Conservation (phyloP, 2,888 invertebrate genomes). For the Oligia strigilis region DNA sequence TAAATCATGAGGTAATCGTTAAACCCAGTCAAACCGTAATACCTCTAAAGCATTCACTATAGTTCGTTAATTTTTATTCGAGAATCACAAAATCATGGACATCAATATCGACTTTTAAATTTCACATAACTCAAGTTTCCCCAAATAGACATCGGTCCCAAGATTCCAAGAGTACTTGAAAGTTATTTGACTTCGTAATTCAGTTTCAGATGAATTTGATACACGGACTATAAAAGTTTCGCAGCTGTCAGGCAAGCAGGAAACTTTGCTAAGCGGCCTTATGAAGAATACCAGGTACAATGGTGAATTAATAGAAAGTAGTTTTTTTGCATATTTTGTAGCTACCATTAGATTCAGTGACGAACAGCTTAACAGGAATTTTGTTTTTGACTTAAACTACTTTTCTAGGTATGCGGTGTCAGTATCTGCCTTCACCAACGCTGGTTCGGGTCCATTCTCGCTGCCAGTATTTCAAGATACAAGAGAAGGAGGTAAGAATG, state of each 20-base stretch:
- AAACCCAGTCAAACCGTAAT: too few species aligned
- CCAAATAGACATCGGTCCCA: background rate
- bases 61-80: background rate
- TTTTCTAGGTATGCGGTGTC: constrained; percentile 94
- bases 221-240: constrained; percentile 83
- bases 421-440: constrained; percentile 95
- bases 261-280: constrained; percentile 86
- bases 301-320: too few species aligned
- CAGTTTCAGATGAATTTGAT: constrained; percentile 82
- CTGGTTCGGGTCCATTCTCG: constrained; percentile 95
- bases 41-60: too few species aligned
- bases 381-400: background rate
- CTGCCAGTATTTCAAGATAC: constrained; percentile 94
- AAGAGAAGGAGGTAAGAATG: constrained; percentile 93
- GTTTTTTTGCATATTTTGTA: too few species aligned
- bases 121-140: background rate
- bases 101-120: background rate
- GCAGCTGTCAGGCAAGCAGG: constrained; percentile 83
- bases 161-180: constrained; percentile 47
- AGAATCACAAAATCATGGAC: background rate
- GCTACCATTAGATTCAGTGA: too few species aligned
- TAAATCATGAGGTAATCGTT: too few species aligned
- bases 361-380: too few species aligned
- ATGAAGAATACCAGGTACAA: constrained; percentile 89
- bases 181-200: background rate